Evolutionary conservation across 1,140 invertebrate species (phyloP).

Genomic region (Spodoptera frugiperda): DNA sequence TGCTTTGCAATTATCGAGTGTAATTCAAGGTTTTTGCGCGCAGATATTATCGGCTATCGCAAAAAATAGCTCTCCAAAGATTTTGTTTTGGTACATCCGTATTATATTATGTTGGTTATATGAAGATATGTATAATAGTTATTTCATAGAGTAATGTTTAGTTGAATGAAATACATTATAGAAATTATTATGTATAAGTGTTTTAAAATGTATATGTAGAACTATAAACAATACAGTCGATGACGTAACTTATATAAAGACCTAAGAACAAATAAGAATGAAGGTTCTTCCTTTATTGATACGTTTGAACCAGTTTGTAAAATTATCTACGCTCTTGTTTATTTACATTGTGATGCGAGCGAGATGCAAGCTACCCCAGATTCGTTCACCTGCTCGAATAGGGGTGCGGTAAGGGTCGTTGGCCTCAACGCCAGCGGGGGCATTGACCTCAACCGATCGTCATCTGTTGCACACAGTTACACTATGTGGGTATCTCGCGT

Average conservation of each 20-base stretch:
- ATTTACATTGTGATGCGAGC: slow-evolving; percentile 29
- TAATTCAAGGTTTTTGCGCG: slow-evolving; percentile 17
- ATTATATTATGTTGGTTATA: too few relatives aligned
- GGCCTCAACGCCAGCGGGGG: slow-evolving; percentile 41
- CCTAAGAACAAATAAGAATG: slow-evolving; percentile 9
- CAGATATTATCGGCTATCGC: slow-evolving; percentile 26
- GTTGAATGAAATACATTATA: background rate
- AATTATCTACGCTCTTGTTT: slow-evolving; percentile 34
- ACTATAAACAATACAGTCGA: background rate
- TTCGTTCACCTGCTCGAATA: slow-evolving; percentile 44
- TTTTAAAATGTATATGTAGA: background rate
- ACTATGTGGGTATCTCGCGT: slow-evolving; percentile 49
- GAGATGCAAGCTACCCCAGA: slow-evolving; percentile 44
- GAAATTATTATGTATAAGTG: slow-evolving; percentile 16
- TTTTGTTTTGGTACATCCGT: background rate
- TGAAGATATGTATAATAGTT: too few relatives aligned
- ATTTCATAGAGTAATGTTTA: too few relatives aligned
- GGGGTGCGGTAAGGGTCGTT: slow-evolving; percentile 48
- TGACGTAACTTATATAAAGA: slow-evolving; percentile 4
- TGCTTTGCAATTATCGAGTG: slow-evolving; percentile 28
- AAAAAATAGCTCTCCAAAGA: background rate
- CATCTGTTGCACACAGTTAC: slow-evolving; percentile 54
- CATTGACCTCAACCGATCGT: slow-evolving; percentile 48
- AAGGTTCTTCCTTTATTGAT: slow-evolving; percentile 42
- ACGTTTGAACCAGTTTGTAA: slow-evolving; percentile 13